A percentile compares a stretch with the other conserved stretches of the same genome.
phyloP scores from a whole-genome alignment of 1,140 invertebrate species.

The Trichonephila inaurata region DNA sequence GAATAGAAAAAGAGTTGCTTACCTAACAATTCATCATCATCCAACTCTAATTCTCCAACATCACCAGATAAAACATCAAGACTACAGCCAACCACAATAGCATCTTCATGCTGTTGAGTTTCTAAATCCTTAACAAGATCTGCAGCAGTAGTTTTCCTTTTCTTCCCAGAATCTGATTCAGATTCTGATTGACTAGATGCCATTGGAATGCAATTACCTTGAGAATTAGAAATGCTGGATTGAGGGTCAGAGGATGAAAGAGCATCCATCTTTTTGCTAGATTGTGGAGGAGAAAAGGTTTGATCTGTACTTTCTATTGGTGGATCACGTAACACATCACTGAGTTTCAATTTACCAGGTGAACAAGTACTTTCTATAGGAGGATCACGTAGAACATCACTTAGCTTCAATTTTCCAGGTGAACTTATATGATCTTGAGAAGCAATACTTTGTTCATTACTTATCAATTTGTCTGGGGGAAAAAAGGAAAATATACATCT shows the following conservation, averaged over 20 bases:
- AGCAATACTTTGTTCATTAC: background rate
- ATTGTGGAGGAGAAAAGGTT: conserved; percentile 9
- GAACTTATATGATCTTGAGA: conserved; percentile 9
- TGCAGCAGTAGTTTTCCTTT: conserved; percentile 83
- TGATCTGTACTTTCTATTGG: background rate
- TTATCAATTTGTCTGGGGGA: background rate
- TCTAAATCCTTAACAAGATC: conserved; percentile 89
- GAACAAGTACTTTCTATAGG: background rate
- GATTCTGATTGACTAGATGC: background rate
- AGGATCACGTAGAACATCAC: background rate
- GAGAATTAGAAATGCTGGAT: background rate
- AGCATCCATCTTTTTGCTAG: conserved; percentile 6
- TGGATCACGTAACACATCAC: conserved; percentile 2
- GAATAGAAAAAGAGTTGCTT: conserved; percentile 78
- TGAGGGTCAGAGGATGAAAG: background rate
- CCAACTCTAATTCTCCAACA: conserved; percentile 89
- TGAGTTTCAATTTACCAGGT: conserved; percentile 32
- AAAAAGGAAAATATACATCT: background rate
- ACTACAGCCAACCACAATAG: conserved; percentile 22
- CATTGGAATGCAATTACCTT: background rate
- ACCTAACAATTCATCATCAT: conserved; percentile 92
- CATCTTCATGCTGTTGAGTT: conserved; percentile 76
- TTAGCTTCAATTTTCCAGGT: conserved; percentile 11
- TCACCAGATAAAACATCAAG: conserved; percentile 82
- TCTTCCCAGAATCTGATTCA: conserved; percentile 15